Percentiles rank a stretch among this genome's conserved stretches.
phyloP scores from a whole-genome alignment of 2,888 invertebrate species.

The Tiliacea citrago region DNA sequence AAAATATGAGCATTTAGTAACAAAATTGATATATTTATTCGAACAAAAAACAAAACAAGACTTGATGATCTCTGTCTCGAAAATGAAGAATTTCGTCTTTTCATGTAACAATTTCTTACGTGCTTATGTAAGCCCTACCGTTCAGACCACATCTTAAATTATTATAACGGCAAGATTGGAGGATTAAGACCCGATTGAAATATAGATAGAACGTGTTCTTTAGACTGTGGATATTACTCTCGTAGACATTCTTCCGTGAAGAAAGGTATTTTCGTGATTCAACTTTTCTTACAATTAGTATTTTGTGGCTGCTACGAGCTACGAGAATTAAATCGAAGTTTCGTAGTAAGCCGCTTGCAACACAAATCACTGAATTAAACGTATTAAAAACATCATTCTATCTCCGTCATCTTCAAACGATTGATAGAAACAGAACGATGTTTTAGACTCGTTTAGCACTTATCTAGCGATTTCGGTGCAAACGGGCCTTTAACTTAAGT shows the following conservation, averaged over 20 bases:
- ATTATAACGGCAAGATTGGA: conserved; percentile 45
- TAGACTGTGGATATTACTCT: conserved; percentile 15
- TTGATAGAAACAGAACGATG: background rate
- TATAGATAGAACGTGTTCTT: conserved; percentile 21
- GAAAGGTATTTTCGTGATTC: background rate
- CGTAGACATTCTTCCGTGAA: background rate
- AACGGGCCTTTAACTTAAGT: background rate
- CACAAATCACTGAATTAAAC: background rate
- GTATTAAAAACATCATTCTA: background rate
- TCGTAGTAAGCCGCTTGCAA: background rate
- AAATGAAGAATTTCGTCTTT: background rate
- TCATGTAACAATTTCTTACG: conserved; percentile 14
- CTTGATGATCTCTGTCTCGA: too few species aligned
- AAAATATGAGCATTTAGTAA: too few species aligned
- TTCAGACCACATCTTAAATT: conserved; percentile 20
- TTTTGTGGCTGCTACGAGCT: background rate
- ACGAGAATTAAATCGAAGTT: background rate
- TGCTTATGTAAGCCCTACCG: conserved; percentile 1
- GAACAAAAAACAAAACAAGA: too few species aligned
- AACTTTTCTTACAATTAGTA: background rate
- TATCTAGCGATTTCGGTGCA: background rate
- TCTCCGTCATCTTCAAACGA: background rate
- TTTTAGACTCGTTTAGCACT: background rate
- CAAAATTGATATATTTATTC: too few species aligned
- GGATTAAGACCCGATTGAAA: conserved; percentile 34